A percentile compares a stretch with the other conserved stretches of the same genome.
Conservation (phyloP, 2,797 vertebrate genomes). For the Nyctibius grandis region DNA sequence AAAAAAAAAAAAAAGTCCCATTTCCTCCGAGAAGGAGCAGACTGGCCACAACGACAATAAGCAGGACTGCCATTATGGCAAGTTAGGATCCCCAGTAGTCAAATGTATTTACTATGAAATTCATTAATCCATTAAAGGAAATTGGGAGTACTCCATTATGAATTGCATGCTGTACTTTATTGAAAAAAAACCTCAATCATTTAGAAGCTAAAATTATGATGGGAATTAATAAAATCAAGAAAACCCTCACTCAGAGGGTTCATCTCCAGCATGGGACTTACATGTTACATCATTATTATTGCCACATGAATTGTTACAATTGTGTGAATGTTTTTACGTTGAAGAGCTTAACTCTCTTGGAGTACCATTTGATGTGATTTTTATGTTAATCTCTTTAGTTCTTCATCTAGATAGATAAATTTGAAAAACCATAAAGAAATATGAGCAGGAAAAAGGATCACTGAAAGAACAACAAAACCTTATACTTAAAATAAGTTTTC, state of each 20-base stretch:
- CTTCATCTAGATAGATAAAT: not conserved
- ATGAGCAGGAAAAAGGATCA: not conserved
- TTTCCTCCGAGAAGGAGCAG: not conserved
- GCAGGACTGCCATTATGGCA: not conserved
- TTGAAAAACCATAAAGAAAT: not conserved
- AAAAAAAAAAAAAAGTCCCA: not conserved
- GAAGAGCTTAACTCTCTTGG: not conserved
- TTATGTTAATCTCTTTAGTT: not conserved
- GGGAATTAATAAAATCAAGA: not conserved
- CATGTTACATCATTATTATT: not conserved
- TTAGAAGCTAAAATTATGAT: not conserved
- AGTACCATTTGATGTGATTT: not conserved
- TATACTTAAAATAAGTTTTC: not conserved
- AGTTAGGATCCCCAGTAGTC: not conserved
- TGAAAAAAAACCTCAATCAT: not conserved
- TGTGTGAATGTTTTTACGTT: not conserved
- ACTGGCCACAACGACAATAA: not conserved
- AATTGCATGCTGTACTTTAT: not conserved
- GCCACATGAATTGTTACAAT: not conserved
- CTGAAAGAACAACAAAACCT: not conserved
- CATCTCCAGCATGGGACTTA: not conserved
- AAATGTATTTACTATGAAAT: not conserved
- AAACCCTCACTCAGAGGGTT: not conserved
- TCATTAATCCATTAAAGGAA: not conserved
- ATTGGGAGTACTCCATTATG: not conserved